phyloP scores from a whole-genome alignment of 2,888 invertebrate genomes.

The Mesorhabditis spiculigera region DNA sequence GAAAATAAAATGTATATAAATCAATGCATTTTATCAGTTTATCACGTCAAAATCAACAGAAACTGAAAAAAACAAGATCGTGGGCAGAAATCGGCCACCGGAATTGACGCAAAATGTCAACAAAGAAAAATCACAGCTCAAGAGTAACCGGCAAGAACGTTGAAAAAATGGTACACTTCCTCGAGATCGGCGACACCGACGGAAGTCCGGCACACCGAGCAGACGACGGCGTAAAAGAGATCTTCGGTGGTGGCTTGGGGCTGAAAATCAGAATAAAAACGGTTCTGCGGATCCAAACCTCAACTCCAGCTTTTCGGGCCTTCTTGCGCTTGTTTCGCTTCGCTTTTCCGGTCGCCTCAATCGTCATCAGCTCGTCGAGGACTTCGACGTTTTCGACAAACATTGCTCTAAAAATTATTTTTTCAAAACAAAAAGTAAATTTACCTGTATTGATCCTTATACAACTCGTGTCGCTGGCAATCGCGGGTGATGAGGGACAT shows the following conservation, averaged over 20 bases:
- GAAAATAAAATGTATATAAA: no score
- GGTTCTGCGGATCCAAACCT: constrained; percentile 33
- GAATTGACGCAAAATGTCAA: no score
- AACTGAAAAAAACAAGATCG: no score
- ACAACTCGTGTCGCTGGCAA: constrained; percentile 66
- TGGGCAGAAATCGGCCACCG: no score
- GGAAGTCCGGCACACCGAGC: constrained; percentile 63
- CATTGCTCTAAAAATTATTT: constrained; percentile 64
- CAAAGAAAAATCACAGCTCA: constrained; percentile 18
- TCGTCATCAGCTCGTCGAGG: constrained; percentile 33
- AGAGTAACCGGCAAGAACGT: constrained; percentile 65
- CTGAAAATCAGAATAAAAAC: constrained; percentile 13
- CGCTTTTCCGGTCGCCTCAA: constrained; percentile 41
- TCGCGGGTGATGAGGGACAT: constrained; percentile 66
- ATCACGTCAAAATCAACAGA: no score
- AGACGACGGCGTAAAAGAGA: constrained; percentile 64
- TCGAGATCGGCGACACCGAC: constrained; percentile 62
- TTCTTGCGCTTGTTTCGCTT: constrained; percentile 30
- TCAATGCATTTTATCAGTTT: no score
- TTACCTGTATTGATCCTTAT: constrained; percentile 64
- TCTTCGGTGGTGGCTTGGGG: constrained; percentile 46
- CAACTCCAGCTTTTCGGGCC: constrained; percentile 43
- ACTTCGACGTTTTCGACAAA: constrained; percentile 67
- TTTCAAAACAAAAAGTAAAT: constrained; percentile 1
- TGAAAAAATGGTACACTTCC: constrained; percentile 68